Evolutionary conservation across 2,888 invertebrate genomes (phyloP).

Genomic region (Schrankia costaestrigalis): DNA sequence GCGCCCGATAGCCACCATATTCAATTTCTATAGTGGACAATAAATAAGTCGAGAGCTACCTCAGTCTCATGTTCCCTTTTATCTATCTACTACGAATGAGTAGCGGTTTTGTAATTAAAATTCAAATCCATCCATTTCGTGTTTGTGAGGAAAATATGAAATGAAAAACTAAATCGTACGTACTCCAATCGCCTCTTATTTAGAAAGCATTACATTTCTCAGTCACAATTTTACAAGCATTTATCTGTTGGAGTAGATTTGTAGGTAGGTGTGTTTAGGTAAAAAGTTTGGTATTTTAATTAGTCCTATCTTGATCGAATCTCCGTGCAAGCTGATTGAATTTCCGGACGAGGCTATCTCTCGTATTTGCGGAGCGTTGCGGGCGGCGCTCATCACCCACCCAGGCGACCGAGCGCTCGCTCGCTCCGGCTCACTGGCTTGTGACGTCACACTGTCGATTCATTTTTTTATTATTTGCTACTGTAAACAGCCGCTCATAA

Average conservation of each 20-base stretch:
- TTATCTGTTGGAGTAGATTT: too few relatives aligned
- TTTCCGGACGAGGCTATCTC: constrained; percentile 71
- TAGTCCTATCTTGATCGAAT: constrained; percentile 76
- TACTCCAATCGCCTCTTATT: too few relatives aligned
- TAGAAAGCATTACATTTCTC: too few relatives aligned
- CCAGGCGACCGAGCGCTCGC: constrained; percentile 41
- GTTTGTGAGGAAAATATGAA: too few relatives aligned
- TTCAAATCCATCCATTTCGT: constrained; percentile 32
- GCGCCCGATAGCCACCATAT: constrained; percentile 60
- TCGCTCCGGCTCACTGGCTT: constrained; percentile 68
- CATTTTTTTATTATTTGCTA: constrained; percentile 64
- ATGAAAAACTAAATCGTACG: too few relatives aligned
- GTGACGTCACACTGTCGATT: constrained; percentile 70
- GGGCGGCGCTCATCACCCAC: constrained; percentile 40
- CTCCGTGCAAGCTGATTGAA: constrained; percentile 75
- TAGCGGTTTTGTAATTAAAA: constrained; percentile 44
- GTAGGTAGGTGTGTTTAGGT: constrained; percentile 39
- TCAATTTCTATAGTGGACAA: constrained; percentile 72
- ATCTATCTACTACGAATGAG: constrained; percentile 39
- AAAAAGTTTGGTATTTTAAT: constrained; percentile 73
- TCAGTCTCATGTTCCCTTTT: constrained; percentile 36
- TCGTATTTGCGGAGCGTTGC: constrained; percentile 70
- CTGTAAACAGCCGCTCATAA: constrained; percentile 71
- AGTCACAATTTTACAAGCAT: too few relatives aligned
- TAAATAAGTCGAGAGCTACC: constrained; percentile 58